Conservation (phyloP, 2,113 vertebrate species). For the Lutjanus erythropterus region DNA sequence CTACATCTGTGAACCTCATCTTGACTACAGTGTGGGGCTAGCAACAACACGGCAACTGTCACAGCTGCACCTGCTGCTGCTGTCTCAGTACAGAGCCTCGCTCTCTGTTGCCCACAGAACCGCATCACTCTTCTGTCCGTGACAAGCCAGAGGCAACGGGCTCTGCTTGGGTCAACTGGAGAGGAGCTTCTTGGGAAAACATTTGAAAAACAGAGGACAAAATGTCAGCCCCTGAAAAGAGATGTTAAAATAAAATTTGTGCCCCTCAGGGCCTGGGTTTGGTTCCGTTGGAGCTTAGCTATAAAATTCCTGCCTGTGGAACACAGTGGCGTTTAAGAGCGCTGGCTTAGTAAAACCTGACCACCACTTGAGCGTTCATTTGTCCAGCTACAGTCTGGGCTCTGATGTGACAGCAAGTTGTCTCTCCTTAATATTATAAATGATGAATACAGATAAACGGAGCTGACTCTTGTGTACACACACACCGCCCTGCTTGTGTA, state of each 20-base stretch:
- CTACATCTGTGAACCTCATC: slow-evolving; percentile 86
- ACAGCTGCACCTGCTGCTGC: slow-evolving; percentile 91
- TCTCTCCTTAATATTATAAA: slow-evolving; percentile 39
- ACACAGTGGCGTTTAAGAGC: slow-evolving; percentile 86
- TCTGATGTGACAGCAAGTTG: slow-evolving; percentile 44
- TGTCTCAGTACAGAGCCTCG: slow-evolving; percentile 80
- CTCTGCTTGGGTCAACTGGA: slow-evolving; percentile 89
- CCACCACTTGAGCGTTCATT: slow-evolving; percentile 69
- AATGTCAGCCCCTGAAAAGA: slow-evolving; percentile 87
- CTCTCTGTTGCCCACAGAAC: slow-evolving; percentile 74
- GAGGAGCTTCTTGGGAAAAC: slow-evolving; percentile 90
- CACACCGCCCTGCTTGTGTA: slow-evolving; percentile 43
- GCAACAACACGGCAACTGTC: slow-evolving; percentile 84
- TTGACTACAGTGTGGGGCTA: slow-evolving; percentile 81
- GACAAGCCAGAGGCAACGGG: slow-evolving; percentile 83
- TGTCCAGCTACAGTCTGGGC: slow-evolving; percentile 36
- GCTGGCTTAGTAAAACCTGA: slow-evolving; percentile 80
- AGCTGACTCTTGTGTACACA: slow-evolving; percentile 41
- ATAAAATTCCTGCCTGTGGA: slow-evolving; percentile 88
- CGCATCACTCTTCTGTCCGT: slow-evolving; percentile 84
- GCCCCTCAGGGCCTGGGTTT: slow-evolving; percentile 89
- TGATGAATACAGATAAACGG: slow-evolving; percentile 55
- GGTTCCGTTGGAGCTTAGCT: slow-evolving; percentile 86
- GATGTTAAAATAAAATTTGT: slow-evolving; percentile 90
- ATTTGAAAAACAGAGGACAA: slow-evolving; percentile 90